Percentiles rank a stretch among this genome's conserved stretches.
Conservation (phyloP, 2,113 vertebrate species). For the Pteruthius melanotis region DNA sequence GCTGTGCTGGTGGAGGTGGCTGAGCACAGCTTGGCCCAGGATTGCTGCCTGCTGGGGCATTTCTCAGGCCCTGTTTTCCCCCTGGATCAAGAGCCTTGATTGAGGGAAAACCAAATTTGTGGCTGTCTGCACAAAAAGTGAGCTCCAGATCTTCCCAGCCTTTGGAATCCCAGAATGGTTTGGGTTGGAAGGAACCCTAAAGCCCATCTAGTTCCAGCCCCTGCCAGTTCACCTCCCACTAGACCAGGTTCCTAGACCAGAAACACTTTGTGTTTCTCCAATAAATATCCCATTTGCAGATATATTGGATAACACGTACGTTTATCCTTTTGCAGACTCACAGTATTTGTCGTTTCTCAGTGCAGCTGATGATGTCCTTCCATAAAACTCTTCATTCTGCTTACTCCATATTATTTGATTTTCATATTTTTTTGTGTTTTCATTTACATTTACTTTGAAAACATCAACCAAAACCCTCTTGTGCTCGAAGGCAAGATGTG, state of each 20-base stretch:
- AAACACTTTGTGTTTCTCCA: background rate
- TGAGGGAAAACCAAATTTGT: background rate
- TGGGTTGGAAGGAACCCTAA: background rate
- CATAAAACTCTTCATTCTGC: background rate
- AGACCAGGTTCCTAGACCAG: background rate
- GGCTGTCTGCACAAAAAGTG: background rate
- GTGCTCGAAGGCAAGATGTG: background rate
- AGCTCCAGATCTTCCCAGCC: background rate
- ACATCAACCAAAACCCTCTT: background rate
- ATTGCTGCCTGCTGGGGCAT: background rate
- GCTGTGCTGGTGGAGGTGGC: background rate
- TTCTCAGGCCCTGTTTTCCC: background rate
- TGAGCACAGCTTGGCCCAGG: background rate
- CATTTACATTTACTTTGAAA: background rate
- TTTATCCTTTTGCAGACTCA: background rate
- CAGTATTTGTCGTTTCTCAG: background rate
- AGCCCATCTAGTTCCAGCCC: background rate
- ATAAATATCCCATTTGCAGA: background rate
- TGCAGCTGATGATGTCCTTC: background rate
- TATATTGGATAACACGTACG: fast-evolving
- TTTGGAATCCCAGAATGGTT: background rate
- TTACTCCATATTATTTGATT: background rate
- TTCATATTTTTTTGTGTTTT: background rate
- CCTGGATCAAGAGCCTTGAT: background rate
- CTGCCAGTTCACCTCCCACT: background rate